Base-by-base conservation (phyloP, 2,113 vertebrate species). In the Hemicordylus capensis region DNA sequence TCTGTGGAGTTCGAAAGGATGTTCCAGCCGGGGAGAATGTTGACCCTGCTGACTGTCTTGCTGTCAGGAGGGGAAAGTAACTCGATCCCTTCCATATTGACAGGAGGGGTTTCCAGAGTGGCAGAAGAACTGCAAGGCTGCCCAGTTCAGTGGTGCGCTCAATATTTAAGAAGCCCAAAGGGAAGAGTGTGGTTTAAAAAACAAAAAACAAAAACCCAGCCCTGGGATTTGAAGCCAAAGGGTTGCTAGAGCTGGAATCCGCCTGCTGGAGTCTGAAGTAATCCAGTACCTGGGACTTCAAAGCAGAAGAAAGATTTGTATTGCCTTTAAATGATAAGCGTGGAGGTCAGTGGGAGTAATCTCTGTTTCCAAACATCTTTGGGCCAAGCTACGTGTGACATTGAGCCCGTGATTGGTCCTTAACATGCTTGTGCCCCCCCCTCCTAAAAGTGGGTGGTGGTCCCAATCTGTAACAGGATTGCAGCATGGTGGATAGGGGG, bases 31-130 rank as follows among this genome's bases (percentile, higher is more conserved):
- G 87, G 81, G 0, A 6, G n/a, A 89, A 59, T 2, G 6, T 67
- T 31, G 90, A 83, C 69, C 67, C 12, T 19, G 56, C 46, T 83
- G 4, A 81, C 64, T 67, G 81, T 76, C 72, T 2, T 58, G 39
- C 85, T 90, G 90, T 76, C 79, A 34, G 46, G 42, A 26, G 79
- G 81, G 58, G 80, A 61, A 48, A 82, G 90, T 58, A 59, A 90
- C 80, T 2, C 3, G 90, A 93, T 87, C 80, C 83, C 83, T 58
- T 19, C 1, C 19, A 9, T 80, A 51, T 70, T 81, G 89, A 67
- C 81, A 64, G 80, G 66, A 87, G 77, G 81, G 19, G 80, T 69
- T 78, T 91, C 79, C 74, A 31, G 64, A 39, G 39, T 17, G 64
- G 54, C 64, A n/a, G 86, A 77, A 69, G 58, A 5, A 28, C 12